Evolutionary conservation across 2,888 invertebrate genomes (phyloP).

Genomic region (Phlogophora meticulosa): DNA sequence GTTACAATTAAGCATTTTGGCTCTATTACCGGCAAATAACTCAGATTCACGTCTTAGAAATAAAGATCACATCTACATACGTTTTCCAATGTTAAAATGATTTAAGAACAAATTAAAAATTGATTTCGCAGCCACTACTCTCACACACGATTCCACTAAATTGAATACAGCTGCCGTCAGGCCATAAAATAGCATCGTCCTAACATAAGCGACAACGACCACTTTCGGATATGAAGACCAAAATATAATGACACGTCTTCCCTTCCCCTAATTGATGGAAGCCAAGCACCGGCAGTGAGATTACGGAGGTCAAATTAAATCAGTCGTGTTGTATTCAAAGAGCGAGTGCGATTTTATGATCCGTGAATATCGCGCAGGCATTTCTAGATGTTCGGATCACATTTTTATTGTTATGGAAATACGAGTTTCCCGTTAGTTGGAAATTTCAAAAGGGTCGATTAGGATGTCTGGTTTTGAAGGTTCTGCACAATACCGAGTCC

Average conservation of each 20-base stretch:
- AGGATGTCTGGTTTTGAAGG: conserved; percentile 91
- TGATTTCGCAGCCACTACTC: conserved; percentile 63
- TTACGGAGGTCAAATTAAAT: conserved; percentile 84
- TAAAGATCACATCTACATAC: not conserved
- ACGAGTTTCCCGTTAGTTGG: conserved; percentile 90
- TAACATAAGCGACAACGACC: conserved; percentile 76
- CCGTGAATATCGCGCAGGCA: conserved; percentile 91
- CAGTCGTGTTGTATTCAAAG: conserved; percentile 82
- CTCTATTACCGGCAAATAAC: not conserved
- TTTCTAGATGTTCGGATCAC: conserved; percentile 91
- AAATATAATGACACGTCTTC: conserved; percentile 78
- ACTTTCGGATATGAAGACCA: conserved; percentile 80
- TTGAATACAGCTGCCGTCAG: conserved; percentile 72
- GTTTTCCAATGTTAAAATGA: not conserved
- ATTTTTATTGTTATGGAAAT: conserved; percentile 91
- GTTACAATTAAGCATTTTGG: conserved; percentile 13
- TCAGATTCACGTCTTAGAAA: not conserved
- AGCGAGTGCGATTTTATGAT: conserved; percentile 89
- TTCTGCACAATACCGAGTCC: conserved; percentile 85
- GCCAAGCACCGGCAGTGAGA: conserved; percentile 69
- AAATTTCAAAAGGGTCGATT: conserved; percentile 91
- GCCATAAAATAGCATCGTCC: conserved; percentile 80
- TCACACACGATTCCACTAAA: conserved; percentile 74
- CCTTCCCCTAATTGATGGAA: conserved; percentile 73
- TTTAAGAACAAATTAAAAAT: conserved; percentile 26